A percentile compares a stretch with the other conserved stretches of the same genome.
Conservation (phyloP, 2,797 vertebrate species). For the Clarias pachynema region DNA sequence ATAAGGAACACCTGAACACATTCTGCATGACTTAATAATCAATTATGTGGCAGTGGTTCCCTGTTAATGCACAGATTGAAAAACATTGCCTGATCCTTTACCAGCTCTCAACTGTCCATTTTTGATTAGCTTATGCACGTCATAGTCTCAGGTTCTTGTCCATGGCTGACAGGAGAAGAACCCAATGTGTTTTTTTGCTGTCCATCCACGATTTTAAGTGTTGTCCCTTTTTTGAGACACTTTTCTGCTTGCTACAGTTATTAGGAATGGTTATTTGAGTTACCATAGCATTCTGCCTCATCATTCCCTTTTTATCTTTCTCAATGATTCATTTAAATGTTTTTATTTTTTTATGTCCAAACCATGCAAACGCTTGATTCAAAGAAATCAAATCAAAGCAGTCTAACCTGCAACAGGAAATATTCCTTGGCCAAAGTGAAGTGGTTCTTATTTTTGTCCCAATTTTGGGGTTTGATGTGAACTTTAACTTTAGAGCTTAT, state of each 20-base stretch:
- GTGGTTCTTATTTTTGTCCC: neutral
- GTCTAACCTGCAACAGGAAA: neutral
- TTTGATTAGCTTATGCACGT: neutral
- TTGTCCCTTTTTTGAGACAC: neutral
- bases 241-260: neutral
- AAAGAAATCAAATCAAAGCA: neutral
- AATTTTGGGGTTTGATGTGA: neutral
- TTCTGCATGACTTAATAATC: neutral
- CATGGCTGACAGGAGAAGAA: neutral
- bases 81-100: neutral
- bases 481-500: neutral
- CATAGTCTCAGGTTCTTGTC: neutral
- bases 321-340: neutral
- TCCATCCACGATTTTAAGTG: neutral
- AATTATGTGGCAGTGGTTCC: neutral
- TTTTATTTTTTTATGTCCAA: neutral
- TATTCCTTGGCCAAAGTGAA: neutral
- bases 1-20: neutral
- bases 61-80: neutral
- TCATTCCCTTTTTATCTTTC: neutral
- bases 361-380: no score
- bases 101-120: neutral
- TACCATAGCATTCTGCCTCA: neutral
- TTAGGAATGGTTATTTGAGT: neutral
- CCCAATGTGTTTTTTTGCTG: neutral